phyloP scores from a whole-genome alignment of 2,888 invertebrate genomes.

The Cistogaster globosa region DNA sequence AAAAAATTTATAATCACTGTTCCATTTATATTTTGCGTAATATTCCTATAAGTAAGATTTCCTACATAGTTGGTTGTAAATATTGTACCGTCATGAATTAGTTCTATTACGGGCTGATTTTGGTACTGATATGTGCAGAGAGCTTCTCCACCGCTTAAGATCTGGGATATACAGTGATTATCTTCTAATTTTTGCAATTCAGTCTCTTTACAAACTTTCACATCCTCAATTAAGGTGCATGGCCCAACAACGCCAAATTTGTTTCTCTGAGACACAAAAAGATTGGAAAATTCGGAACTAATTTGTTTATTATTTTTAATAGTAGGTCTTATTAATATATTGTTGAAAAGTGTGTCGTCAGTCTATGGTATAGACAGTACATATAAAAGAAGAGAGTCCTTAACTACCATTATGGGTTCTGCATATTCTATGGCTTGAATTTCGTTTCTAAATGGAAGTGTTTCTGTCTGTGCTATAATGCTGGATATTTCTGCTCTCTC shows the following conservation, averaged over 20 bases:
- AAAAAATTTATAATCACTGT: constrained; percentile 40
- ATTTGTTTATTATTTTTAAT: constrained; percentile 61
- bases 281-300: too few relatives aligned
- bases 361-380: constrained; percentile 62
- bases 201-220: constrained; percentile 30
- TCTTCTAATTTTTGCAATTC: constrained; percentile 12
- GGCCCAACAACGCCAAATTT: constrained; percentile 45
- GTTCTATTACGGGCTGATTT: constrained; percentile 16
- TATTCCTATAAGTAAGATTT: constrained; percentile 15
- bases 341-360: constrained; percentile 61
- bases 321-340: constrained; percentile 62
- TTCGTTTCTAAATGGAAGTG: constrained; percentile 67
- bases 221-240: constrained; percentile 25
- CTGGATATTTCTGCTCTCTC: constrained; percentile 66
- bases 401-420: constrained; percentile 64
- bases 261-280: constrained; percentile 24
- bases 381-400: constrained; percentile 59
- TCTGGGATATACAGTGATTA: constrained; percentile 11
- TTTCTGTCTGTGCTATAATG: constrained; percentile 65
- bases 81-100: constrained; percentile 14
- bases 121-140: constrained; percentile 22
- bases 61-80: constrained; percentile 4
- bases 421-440: constrained; percentile 66
- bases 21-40: constrained; percentile 34
- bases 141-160: constrained; percentile 2